A percentile compares a stretch with the other conserved stretches of the same genome.
These are phyloP conservation scores for Oxyura jamaicensis DNA, from an alignment of 2,113 vertebrate genomes.

Conservation along the genomic window DNA sequence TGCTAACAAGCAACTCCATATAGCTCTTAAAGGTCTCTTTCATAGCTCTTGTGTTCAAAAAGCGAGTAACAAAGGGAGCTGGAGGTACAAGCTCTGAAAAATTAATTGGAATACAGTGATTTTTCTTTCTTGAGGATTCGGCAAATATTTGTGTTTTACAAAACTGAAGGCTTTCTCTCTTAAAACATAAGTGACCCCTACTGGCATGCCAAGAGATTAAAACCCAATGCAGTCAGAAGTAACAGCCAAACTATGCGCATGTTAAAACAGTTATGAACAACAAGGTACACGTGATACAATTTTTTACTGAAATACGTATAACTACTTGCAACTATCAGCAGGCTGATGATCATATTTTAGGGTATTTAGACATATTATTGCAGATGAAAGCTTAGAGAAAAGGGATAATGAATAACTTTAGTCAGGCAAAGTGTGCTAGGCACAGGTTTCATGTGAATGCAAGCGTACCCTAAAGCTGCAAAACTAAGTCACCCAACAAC, in stretches of 20 bases:
- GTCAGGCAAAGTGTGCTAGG: not conserved
- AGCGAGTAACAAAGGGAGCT: constrained; percentile 86
- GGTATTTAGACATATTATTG: not conserved
- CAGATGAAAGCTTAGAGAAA: not conserved
- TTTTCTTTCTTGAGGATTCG: not conserved
- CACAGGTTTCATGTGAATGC: not conserved
- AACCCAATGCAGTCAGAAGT: not conserved
- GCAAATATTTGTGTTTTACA: not conserved
- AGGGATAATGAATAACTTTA: not conserved
- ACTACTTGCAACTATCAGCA: not conserved
- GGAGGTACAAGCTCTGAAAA: constrained; percentile 86
- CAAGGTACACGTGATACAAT: not conserved
- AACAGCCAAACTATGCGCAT: not conserved
- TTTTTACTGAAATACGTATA: not conserved
- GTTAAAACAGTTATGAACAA: not conserved
- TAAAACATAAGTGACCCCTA: constrained; percentile 61
- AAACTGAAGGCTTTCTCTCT: not conserved
- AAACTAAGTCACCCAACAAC: not conserved
- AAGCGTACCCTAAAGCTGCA: not conserved
- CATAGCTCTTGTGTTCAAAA: constrained; percentile 95
- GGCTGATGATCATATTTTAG: not conserved
- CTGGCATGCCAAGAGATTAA: constrained; percentile 24
- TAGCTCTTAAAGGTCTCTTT: constrained; percentile 98
- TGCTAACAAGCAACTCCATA: constrained; percentile 92
- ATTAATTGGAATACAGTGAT: not conserved